Conservation (phyloP, 1,140 invertebrate species). For the Hyles vespertilio region DNA sequence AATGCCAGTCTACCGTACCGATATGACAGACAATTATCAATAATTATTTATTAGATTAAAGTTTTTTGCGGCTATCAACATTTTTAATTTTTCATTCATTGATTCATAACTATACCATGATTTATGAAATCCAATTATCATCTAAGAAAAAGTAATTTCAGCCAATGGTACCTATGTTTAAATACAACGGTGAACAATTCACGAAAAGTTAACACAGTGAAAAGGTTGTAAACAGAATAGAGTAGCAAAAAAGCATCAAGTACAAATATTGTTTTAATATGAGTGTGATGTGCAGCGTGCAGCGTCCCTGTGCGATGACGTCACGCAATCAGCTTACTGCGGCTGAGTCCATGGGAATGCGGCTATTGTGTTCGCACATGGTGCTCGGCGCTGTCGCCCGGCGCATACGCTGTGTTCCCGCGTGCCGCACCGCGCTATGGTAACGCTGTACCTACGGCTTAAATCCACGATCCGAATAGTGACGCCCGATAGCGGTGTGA, state of each 20-base stretch:
- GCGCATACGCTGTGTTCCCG: conserved; percentile 65
- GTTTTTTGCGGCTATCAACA: no score
- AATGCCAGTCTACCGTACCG: no score
- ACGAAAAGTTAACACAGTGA: no score
- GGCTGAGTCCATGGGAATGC: conserved; percentile 75
- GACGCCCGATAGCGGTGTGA: conserved; percentile 15
- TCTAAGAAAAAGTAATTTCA: neutral
- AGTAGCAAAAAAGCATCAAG: neutral
- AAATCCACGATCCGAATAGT: conserved; percentile 20
- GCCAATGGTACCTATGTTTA: no score
- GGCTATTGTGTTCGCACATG: conserved; percentile 78
- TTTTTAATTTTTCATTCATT: no score
- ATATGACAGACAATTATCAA: no score
- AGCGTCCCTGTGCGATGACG: conserved; percentile 52
- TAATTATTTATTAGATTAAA: no score
- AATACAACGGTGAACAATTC: no score
- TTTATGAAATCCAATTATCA: neutral
- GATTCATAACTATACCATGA: no score
- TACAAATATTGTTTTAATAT: conserved; percentile 18
- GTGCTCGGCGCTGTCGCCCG: conserved; percentile 35
- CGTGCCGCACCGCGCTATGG: conserved; percentile 26
- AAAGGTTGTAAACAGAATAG: no score
- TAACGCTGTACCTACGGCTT: conserved; percentile 15
- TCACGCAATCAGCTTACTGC: conserved; percentile 74
- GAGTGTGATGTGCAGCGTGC: conserved; percentile 45